Evolutionary conservation across 2,888 invertebrate species (phyloP).

Genomic region (Myathropa florea): DNA sequence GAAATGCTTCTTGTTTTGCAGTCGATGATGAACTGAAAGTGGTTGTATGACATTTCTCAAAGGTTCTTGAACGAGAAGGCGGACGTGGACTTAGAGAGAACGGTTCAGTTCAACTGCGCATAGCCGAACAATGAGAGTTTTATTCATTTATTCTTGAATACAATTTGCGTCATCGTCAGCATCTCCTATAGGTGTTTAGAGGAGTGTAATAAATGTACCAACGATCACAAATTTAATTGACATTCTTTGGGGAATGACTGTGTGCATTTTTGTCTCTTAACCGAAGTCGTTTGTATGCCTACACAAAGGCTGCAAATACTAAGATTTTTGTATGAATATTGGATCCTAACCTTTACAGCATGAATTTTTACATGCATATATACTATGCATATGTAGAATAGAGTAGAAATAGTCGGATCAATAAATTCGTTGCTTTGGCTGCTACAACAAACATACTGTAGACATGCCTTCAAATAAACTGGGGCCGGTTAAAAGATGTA

Average conservation of each 20-base stretch:
- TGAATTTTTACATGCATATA: no score
- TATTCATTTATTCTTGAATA: slow-evolving; percentile 23
- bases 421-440: not conserved
- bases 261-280: not conserved
- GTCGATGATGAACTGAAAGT: slow-evolving; percentile 41
- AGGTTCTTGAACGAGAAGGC: not conserved
- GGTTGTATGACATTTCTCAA: slow-evolving; percentile 16
- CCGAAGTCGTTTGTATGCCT: no score
- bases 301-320: no score
- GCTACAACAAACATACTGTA: not conserved
- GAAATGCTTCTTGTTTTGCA: slow-evolving; percentile 13
- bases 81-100: slow-evolving; percentile 2
- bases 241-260: not conserved
- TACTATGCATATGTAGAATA: no score
- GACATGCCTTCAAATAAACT: no score
- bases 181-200: not conserved
- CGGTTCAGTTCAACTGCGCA: slow-evolving; percentile 37
- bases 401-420: not conserved
- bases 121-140: not conserved
- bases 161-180: slow-evolving; percentile 12
- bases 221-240: slow-evolving; percentile 26
- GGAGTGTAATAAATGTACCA: not conserved
- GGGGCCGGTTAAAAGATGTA: no score
- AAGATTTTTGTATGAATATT: no score
- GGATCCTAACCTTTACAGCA: no score